Percentiles rank a stretch among this genome's conserved stretches.
Evolutionary conservation across 2,113 vertebrate genomes (phyloP).

Genomic region (Microcebus jonahi): DNA sequence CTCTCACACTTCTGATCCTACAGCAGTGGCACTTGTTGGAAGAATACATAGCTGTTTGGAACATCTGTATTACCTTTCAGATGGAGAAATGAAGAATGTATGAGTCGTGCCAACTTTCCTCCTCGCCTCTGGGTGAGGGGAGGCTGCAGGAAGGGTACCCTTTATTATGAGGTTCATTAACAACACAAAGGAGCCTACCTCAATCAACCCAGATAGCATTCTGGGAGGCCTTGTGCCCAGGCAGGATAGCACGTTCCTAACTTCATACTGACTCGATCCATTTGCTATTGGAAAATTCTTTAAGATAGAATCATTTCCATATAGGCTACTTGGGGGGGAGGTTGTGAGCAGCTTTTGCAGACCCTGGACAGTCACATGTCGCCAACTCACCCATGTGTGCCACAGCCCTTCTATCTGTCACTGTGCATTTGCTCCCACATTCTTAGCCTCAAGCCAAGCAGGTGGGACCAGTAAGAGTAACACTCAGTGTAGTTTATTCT

Average conservation of each 20-base stretch:
- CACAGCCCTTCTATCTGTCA: background rate
- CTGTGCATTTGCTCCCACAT: background rate
- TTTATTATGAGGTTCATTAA: background rate
- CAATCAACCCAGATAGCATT: background rate
- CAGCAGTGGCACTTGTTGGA: background rate
- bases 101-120: background rate
- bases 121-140: background rate
- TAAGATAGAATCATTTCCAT: background rate
- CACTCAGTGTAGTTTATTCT: background rate
- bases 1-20: background rate
- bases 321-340: background rate
- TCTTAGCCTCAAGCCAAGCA: background rate
- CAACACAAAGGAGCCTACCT: background rate
- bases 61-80: background rate
- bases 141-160: background rate
- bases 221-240: background rate
- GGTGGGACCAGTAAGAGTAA: background rate
- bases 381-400: background rate
- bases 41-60: background rate
- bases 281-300: constrained; percentile 40
- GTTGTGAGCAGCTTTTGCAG: background rate
- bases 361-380: background rate
- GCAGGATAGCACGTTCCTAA: background rate
- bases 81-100: background rate
- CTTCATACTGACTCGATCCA: background rate